Percentiles rank a stretch among this genome's conserved stretches.
Evolutionary conservation across 1,140 invertebrate species (phyloP).

Genomic region (Atta texana): DNA sequence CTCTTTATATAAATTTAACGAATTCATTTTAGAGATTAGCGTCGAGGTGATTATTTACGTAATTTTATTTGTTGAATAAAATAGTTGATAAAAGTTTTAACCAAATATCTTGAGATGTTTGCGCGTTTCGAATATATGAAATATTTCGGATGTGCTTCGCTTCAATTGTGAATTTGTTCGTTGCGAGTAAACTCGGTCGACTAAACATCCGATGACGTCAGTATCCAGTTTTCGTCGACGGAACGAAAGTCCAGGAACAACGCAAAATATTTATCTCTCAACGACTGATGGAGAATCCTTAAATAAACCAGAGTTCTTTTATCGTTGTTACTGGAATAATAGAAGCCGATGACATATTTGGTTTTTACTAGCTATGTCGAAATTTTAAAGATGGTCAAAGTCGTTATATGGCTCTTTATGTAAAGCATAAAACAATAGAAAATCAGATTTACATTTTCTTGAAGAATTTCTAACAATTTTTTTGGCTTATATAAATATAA

Average conservation of each 20-base stretch:
- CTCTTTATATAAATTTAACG: too few relatives aligned
- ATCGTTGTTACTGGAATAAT: conserved; percentile 9
- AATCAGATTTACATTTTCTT: conserved; percentile 13
- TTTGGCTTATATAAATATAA: background rate
- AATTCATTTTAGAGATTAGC: background rate
- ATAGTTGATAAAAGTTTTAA: background rate
- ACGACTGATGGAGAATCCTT: conserved; percentile 4
- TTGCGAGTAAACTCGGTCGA: conserved; percentile 33
- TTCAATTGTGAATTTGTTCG: background rate
- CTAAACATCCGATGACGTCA: conserved; percentile 23
- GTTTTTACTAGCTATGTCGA: background rate
- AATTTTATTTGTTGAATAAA: conserved; percentile 1
- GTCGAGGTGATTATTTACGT: background rate
- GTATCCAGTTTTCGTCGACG: background rate
- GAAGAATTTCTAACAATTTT: background rate
- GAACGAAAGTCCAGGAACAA: background rate
- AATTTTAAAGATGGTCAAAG: conserved; percentile 6
- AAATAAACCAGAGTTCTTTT: conserved; percentile 50
- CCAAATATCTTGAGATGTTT: background rate
- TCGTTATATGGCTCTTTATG: background rate
- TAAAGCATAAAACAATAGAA: background rate
- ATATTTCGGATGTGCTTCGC: background rate
- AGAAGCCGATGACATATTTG: conserved; percentile 10
- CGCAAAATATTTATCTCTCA: conserved; percentile 43
- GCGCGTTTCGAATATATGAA: background rate